phyloP scores from a whole-genome alignment of 2,113 vertebrate species.

The Mohoua ochrocephala region DNA sequence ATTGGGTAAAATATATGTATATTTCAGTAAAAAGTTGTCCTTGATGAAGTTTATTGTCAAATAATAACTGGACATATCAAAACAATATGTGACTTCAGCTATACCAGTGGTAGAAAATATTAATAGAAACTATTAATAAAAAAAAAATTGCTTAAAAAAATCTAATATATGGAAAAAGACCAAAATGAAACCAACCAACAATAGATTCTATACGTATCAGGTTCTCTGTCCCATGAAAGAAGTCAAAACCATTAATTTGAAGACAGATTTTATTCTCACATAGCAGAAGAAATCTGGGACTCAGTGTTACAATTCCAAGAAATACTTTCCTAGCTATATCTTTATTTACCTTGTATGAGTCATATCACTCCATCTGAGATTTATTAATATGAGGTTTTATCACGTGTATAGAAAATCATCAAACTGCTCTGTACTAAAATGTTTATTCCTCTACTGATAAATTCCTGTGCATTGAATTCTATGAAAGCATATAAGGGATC shows the following conservation, averaged over 20 bases:
- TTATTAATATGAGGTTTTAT: background rate
- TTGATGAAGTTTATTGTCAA: conserved; percentile 3
- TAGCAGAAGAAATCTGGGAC: background rate
- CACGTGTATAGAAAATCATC: background rate
- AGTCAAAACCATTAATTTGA: background rate
- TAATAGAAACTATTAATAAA: background rate
- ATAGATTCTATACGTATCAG: accelerated
- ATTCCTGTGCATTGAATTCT: background rate
- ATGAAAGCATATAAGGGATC: background rate
- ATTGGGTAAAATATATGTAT: background rate
- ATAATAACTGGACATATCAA: background rate
- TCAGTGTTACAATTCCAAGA: background rate
- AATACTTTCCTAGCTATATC: background rate
- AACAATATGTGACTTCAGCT: background rate
- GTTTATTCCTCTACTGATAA: background rate
- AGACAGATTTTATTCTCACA: background rate
- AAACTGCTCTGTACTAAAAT: background rate
- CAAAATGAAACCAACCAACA: background rate
- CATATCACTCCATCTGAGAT: background rate
- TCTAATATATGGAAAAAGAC: background rate
- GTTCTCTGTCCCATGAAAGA: background rate
- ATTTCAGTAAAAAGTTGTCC: background rate
- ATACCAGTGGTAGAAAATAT: background rate
- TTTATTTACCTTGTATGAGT: background rate
- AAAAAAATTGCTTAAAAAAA: background rate